Conservation (phyloP, 2,797 vertebrate genomes). For the Galago senegalensis region DNA sequence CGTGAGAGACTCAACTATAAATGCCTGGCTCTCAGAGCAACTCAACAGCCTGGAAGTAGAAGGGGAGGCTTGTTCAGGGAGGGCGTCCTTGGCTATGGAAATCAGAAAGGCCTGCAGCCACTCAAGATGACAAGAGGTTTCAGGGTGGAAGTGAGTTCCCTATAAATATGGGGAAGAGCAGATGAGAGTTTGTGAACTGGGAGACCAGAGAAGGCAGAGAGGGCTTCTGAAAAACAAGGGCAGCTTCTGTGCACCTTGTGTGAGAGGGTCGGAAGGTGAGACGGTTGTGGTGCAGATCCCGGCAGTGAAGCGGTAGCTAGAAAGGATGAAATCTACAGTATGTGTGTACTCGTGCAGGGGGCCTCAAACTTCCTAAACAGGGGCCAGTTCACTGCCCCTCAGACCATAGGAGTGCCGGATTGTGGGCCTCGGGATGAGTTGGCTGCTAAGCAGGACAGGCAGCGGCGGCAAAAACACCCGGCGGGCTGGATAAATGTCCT, state of each 20-base stretch:
- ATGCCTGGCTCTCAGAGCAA: not conserved
- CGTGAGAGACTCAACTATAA: not conserved
- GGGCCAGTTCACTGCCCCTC: too few species aligned
- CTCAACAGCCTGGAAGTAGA: not conserved
- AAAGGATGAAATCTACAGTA: not conserved
- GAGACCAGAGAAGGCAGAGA: not conserved
- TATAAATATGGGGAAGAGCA: not conserved
- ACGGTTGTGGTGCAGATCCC: not conserved
- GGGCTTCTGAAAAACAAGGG: not conserved
- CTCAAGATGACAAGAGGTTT: not conserved
- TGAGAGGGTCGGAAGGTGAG: not conserved
- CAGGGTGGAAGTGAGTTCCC: not conserved
- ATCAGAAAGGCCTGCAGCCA: not conserved
- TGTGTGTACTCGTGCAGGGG: rapidly evolving
- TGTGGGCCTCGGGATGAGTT: too few species aligned
- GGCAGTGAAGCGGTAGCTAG: not conserved
- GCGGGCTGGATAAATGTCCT: too few species aligned
- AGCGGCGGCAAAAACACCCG: too few species aligned
- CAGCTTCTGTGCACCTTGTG: not conserved
- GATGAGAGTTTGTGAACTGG: not conserved
- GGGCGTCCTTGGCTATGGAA: not conserved
- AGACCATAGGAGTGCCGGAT: too few species aligned
- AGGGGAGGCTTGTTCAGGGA: not conserved
- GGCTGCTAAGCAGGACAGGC: too few species aligned
- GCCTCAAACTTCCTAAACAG: too few species aligned